These are phyloP conservation scores for Vanessa tameamea DNA, from an alignment of 1,140 invertebrate genomes.

Conservation along the genomic window DNA sequence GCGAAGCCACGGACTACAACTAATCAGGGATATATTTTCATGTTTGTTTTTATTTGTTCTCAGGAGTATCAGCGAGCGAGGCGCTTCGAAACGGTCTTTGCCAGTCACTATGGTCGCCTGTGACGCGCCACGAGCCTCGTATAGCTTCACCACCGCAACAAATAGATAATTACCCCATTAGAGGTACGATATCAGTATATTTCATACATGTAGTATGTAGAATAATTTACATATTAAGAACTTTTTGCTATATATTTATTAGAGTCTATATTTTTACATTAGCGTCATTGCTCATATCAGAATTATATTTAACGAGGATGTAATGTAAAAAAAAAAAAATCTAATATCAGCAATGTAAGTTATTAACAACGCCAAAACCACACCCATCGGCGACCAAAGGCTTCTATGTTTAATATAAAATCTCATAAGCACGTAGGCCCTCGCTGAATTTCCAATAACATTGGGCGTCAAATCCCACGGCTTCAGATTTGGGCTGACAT, in stretches of 20 bases:
- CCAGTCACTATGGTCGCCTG: constrained; percentile 66
- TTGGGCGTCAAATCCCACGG: constrained; percentile 67
- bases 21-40: background rate
- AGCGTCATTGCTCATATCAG: no score
- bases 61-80: constrained; percentile 72
- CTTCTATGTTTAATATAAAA: constrained; percentile 32
- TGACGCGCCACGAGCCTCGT: constrained; percentile 53
- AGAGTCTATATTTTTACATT: no score
- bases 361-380: background rate
- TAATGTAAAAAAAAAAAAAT: no score
- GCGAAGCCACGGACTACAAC: no score
- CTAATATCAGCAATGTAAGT: no score
- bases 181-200: constrained; percentile 49
- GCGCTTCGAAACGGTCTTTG: constrained; percentile 66
- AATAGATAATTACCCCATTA: constrained; percentile 55
- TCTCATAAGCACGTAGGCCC: constrained; percentile 29
- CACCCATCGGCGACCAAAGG: constrained; percentile 20
- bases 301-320: no score
- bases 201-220: no score
- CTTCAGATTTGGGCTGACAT: constrained; percentile 76
- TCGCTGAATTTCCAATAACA: constrained; percentile 64
- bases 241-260: no score
- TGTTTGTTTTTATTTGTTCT: constrained; percentile 31
- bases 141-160: constrained; percentile 53
- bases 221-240: no score